Evolutionary conservation across 2,888 invertebrate genomes (phyloP).

Genomic region (Drosophila robusta): DNA sequence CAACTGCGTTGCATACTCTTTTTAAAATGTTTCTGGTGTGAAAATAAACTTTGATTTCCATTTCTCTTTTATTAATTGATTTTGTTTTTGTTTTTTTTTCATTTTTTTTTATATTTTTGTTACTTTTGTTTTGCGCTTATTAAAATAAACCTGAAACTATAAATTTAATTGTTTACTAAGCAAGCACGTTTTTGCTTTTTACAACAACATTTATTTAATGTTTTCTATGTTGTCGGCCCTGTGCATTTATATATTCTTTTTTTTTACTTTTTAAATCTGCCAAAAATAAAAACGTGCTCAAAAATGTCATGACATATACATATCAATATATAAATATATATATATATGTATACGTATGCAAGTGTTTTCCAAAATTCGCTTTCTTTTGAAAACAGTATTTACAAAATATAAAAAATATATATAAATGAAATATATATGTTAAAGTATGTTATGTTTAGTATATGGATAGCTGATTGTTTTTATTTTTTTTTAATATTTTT

Average conservation of each 20-base stretch:
- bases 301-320: not conserved
- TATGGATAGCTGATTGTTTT: constrained; percentile 17
- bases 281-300: constrained; percentile 18
- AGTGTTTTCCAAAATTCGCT: not conserved
- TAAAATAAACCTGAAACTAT: constrained; percentile 20
- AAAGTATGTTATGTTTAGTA: constrained; percentile 3
- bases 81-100: not conserved
- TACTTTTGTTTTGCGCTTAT: not conserved
- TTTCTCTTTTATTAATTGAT: constrained; percentile 6
- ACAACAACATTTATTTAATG: too few species aligned
- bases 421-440: constrained; percentile 11
- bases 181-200: not conserved
- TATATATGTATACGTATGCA: not conserved
- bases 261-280: constrained; percentile 1
- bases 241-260: constrained; percentile 4
- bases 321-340: constrained; percentile 1
- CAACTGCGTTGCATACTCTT: constrained; percentile 28
- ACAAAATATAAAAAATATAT: constrained; percentile 29
- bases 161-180: constrained; percentile 2
- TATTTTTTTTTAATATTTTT: constrained; percentile 23
- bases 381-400: constrained; percentile 33
- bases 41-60: constrained; percentile 38
- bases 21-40: constrained; percentile 32
- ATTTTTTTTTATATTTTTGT: not conserved
- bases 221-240: not conserved